These are phyloP conservation scores for Dasypus novemcinctus DNA, from an alignment of 2,113 vertebrate genomes.

Conservation along the genomic window DNA sequence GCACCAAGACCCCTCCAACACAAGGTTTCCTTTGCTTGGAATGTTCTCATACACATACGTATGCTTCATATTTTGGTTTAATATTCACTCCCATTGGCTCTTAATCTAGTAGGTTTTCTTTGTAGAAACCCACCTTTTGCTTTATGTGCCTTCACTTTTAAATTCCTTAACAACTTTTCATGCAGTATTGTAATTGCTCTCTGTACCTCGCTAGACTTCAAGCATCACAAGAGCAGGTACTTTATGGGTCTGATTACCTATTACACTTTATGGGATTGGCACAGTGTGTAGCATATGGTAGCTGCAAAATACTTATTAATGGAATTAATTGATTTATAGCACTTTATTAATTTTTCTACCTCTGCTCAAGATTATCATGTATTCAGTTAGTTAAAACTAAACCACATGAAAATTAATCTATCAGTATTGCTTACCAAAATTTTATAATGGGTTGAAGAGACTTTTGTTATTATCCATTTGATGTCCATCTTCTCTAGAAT, in stretches of 20 bases:
- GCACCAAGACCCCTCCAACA: not conserved
- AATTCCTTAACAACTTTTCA: not conserved
- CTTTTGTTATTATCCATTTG: not conserved
- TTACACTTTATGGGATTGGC: no score
- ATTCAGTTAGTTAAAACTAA: conserved; percentile 4
- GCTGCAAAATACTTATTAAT: not conserved
- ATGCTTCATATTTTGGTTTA: not conserved
- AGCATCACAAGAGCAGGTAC: not conserved
- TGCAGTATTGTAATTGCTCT: not conserved
- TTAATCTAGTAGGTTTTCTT: not conserved
- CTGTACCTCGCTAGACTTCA: not conserved
- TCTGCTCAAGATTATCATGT: not conserved
- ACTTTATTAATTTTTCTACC: not conserved
- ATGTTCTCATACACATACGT: not conserved
- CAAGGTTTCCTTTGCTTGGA: not conserved
- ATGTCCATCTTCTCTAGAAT: not conserved
- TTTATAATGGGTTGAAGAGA: not conserved
- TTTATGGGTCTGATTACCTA: no score
- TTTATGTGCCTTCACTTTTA: not conserved
- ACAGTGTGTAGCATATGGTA: not conserved
- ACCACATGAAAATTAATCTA: not conserved
- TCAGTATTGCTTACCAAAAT: not conserved
- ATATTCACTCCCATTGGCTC: not conserved
- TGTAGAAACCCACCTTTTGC: not conserved
- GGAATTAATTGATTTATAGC: not conserved